These are phyloP conservation scores for Aethes cnicana DNA, from an alignment of 2,888 invertebrate genomes.

Conservation along the genomic window DNA sequence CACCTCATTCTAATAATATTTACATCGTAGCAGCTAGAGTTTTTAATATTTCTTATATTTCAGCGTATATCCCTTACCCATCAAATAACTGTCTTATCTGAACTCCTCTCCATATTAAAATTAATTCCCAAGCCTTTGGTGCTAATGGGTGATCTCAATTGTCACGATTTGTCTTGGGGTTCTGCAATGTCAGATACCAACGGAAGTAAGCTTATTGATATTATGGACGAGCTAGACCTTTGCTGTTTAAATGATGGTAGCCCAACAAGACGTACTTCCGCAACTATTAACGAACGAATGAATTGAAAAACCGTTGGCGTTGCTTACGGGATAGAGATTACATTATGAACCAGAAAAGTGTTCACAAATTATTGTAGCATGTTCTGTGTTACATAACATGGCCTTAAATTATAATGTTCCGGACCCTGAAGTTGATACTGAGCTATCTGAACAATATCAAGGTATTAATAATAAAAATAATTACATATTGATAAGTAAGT, in stretches of 20 bases:
- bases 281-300: no score
- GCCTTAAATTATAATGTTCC: constrained; percentile 19
- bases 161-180: neutral
- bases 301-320: constrained; percentile 1
- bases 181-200: neutral
- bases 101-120: neutral
- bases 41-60: constrained; percentile 30
- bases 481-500: no score
- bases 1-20: constrained; percentile 13
- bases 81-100: constrained; percentile 14
- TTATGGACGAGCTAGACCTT: constrained; percentile 6
- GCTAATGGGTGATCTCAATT: constrained; percentile 30
- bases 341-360: constrained; percentile 5
- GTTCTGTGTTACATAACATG: constrained; percentile 5
- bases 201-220: neutral
- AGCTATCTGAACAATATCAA: constrained; percentile 2
- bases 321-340: neutral
- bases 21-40: constrained; percentile 32
- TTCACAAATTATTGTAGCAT: constrained; percentile 12
- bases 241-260: constrained; percentile 19
- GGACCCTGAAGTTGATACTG: constrained; percentile 1
- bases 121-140: constrained; percentile 17
- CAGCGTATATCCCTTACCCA: constrained; percentile 33
- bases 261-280: constrained; percentile 14
- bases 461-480: neutral